Percentiles rank a stretch among this genome's conserved stretches.
These are phyloP conservation scores for Meteorus cinctellus DNA, from an alignment of 2,888 invertebrate genomes.

Conservation along the genomic window DNA sequence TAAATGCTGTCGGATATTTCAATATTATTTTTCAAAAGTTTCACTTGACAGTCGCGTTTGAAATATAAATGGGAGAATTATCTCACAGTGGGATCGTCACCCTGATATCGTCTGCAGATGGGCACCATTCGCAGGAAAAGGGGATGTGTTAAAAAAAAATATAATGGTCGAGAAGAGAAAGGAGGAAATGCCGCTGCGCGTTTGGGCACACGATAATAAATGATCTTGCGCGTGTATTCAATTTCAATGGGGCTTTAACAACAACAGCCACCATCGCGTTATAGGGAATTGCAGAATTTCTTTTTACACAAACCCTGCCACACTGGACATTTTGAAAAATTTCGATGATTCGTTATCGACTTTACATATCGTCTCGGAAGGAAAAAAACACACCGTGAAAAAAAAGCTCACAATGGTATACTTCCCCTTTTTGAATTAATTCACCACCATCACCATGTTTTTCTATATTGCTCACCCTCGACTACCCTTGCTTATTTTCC, in stretches of 20 bases:
- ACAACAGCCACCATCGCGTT: background rate
- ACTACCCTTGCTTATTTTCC: conserved; percentile 11
- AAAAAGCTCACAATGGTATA: conserved; percentile 27
- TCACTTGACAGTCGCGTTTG: conserved; percentile 60
- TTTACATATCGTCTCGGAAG: background rate
- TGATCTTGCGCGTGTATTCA: conserved; percentile 35
- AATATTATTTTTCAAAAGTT: conserved; percentile 68
- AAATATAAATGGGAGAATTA: conserved; percentile 64
- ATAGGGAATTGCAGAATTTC: background rate
- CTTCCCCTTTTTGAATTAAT: conserved; percentile 49
- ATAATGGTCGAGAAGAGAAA: conserved; percentile 10
- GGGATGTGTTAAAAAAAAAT: conserved; percentile 4
- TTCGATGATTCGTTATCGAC: conserved; percentile 60
- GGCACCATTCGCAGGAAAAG: conserved; percentile 6
- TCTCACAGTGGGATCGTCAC: conserved; percentile 52
- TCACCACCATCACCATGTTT: conserved; percentile 28
- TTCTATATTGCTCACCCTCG: conserved; percentile 38
- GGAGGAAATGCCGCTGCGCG: background rate
- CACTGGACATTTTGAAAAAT: conserved; percentile 57
- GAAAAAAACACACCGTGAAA: background rate
- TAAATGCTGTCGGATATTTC: conserved; percentile 47
- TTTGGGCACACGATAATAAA: conserved; percentile 32
- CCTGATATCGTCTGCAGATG: conserved; percentile 29
- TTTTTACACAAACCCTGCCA: background rate
- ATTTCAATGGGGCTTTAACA: conserved; percentile 13